Conservation (phyloP, 2,797 vertebrate genomes). For the Discoglossus pictus region DNA sequence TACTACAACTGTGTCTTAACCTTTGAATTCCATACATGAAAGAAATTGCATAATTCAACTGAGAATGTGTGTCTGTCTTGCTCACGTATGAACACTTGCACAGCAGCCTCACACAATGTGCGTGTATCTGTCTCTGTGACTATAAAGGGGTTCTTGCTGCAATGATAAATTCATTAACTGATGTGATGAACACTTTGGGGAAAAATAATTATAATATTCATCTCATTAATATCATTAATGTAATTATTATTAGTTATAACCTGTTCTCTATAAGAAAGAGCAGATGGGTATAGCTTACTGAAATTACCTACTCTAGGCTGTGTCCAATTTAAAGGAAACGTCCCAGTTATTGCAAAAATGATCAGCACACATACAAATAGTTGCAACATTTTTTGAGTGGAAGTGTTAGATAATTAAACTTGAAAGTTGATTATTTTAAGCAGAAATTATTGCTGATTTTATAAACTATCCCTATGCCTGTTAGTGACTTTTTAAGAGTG, state of each 20-base stretch:
- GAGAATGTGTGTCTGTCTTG: too few species aligned
- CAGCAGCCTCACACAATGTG: not conserved
- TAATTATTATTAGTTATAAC: constrained; percentile 12
- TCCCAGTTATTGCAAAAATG: too few species aligned
- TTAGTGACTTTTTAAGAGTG: too few species aligned
- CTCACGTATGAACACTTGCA: too few species aligned
- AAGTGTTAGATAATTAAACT: too few species aligned
- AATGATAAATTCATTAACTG: not conserved
- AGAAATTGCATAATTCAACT: too few species aligned
- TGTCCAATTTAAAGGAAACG: constrained; percentile 12
- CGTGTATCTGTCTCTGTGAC: not conserved
- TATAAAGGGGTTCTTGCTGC: not conserved
- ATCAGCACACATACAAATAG: too few species aligned
- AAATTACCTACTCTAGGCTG: constrained; percentile 11
- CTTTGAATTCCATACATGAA: too few species aligned
- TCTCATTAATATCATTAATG: constrained; percentile 4
- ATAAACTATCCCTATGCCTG: too few species aligned
- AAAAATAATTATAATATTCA: not conserved
- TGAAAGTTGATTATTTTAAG: too few species aligned
- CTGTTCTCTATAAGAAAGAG: not conserved
- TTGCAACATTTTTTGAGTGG: too few species aligned
- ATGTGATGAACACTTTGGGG: not conserved
- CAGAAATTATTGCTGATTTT: too few species aligned
- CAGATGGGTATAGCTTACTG: constrained; percentile 14
- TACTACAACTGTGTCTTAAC: not conserved